Conservation (phyloP, 2,797 vertebrate species). For the Sebastiscus albofasciatus region DNA sequence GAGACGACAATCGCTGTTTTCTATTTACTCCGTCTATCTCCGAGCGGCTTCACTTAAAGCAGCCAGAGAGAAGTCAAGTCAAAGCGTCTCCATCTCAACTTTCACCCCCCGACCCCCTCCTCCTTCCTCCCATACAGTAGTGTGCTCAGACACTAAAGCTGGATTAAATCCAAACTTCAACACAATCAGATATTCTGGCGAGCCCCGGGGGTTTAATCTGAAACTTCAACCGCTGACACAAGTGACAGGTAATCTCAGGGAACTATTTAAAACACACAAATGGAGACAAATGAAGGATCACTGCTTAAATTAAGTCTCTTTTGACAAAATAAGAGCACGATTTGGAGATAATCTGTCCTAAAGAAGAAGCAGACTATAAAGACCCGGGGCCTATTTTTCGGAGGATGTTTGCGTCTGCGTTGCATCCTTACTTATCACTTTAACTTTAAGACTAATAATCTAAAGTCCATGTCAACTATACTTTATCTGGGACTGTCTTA, state of each 20-base stretch:
- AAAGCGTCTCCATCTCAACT: constrained; percentile 63
- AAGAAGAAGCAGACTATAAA: not conserved
- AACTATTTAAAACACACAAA: not conserved
- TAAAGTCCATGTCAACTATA: too few species aligned
- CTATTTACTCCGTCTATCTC: constrained; percentile 65
- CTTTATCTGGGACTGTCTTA: too few species aligned
- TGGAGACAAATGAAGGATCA: constrained; percentile 25
- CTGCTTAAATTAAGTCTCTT: not conserved
- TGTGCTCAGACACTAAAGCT: constrained; percentile 33
- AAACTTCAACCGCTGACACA: constrained; percentile 4
- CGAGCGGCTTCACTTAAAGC: constrained; percentile 65
- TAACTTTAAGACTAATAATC: too few species aligned
- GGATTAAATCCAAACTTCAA: constrained; percentile 53
- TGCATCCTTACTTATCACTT: too few species aligned
- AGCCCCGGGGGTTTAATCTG: constrained; percentile 22
- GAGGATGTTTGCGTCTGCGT: not conserved
- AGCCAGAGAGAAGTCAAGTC: constrained; percentile 59
- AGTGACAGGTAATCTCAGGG: constrained; percentile 49
- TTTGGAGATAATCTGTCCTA: constrained; percentile 2
- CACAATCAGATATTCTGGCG: constrained; percentile 46
- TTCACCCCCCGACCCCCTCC: not conserved
- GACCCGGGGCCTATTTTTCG: not conserved
- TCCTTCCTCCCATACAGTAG: not conserved
- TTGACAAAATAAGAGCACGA: not conserved
- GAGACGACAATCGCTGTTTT: constrained; percentile 66